Evolutionary conservation across 1,140 invertebrate species (phyloP).

Genomic region (Zaprionus inermis): DNA sequence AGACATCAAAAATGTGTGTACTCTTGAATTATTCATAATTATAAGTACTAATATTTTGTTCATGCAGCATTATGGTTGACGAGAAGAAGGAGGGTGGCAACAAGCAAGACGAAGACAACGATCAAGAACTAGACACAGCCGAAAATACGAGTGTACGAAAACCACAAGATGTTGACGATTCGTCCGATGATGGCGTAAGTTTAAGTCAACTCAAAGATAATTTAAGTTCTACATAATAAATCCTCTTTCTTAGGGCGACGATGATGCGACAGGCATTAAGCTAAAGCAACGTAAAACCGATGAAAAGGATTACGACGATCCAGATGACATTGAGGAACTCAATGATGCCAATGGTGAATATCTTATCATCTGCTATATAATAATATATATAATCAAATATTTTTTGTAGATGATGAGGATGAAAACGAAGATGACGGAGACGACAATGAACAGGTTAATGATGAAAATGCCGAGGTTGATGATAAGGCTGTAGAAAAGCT

Average conservation of each 20-base stretch:
- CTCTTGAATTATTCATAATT: background rate
- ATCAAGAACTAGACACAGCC: conserved; percentile 79
- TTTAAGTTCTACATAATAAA: background rate
- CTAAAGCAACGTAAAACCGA: conserved; percentile 86
- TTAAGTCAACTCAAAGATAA: background rate
- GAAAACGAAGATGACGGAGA: conserved; percentile 87
- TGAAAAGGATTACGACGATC: conserved; percentile 92
- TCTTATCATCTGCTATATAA: background rate
- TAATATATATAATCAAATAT: background rate
- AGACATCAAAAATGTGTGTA: conserved; percentile 61
- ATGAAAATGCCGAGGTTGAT: conserved; percentile 85
- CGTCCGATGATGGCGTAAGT: conserved; percentile 86
- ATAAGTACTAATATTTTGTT: conserved; percentile 8
- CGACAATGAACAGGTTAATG: conserved; percentile 80
- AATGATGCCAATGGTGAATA: conserved; percentile 81
- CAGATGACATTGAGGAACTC: conserved; percentile 89
- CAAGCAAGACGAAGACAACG: conserved; percentile 63
- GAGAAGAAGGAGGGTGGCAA: conserved; percentile 65
- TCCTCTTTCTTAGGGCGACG: conserved; percentile 84
- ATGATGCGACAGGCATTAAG: conserved; percentile 86
- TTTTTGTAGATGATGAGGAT: conserved; percentile 89
- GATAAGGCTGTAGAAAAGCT: conserved; percentile 85
- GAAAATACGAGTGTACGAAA: conserved; percentile 41
- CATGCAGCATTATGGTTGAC: conserved; percentile 66
- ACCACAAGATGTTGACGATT: conserved; percentile 61